Base-by-base conservation (phyloP, 2,888 invertebrate species). In the Eutolmus rufibarbis region DNA sequence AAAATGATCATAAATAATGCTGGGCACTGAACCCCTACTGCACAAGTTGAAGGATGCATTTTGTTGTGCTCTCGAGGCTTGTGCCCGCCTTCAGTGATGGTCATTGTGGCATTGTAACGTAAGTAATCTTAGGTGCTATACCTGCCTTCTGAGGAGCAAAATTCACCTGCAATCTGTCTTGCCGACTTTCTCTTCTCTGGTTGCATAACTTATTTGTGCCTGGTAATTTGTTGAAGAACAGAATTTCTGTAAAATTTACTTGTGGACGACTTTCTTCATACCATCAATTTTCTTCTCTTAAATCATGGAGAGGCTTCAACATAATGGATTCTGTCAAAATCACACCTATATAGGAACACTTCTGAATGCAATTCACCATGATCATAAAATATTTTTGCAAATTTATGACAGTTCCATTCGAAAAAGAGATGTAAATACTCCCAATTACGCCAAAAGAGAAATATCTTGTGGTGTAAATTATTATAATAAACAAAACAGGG, bases 1-100 rank as follows among this genome's bases (percentile, higher is more conserved):
- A 86, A 86, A 86, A 86, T 86, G 78, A 56, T 86, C 86, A 86
- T 86, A 86, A 86, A 86, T 86, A 86, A 86, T 86, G 86, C 43
- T 78, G 66, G 37, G 78, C 31, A 77, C 28, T 43, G 43, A 57
- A 43, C 85, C 34, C 85, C 74, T 74, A 74, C 43, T 43, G 85
- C 28, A 74, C 85, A 74, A 74, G 85, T 85, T 85, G 85, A 85
- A 85, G 85, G 85, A 85, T 85, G 85, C 85, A 85, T 28, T 85
- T 74, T 74, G 43, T 85, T 57, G 12, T 74, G 34, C 74, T 85
- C 85, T 85, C 43, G 40, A 43, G 40, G 74, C 31, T 79, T 28
- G 51, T 16, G 79, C 46, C 9, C 37, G 51, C 51, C 66, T 40
- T 14, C 23, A 23, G 46, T 23, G 85, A 46, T 46, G 74, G 74